Conservation (phyloP, 2,113 vertebrate genomes). For the Rhodinocichla rosea region DNA sequence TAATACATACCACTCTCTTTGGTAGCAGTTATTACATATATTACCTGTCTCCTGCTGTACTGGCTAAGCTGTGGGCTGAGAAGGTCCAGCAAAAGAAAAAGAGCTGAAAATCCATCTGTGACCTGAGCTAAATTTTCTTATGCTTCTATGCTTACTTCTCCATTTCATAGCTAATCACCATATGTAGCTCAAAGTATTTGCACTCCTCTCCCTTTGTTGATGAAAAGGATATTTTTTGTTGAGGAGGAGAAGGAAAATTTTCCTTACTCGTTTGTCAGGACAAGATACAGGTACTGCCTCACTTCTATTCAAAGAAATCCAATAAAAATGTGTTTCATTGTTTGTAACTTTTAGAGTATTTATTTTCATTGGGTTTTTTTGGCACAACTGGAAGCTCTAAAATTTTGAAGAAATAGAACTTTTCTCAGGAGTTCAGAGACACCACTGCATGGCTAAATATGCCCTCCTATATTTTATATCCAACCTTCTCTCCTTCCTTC, state of each 20-base stretch:
- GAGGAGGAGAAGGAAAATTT: not conserved
- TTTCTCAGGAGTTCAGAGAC: not conserved
- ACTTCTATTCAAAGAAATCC: not conserved
- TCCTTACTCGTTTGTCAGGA: not conserved
- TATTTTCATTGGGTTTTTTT: not conserved
- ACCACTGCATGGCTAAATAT: not conserved
- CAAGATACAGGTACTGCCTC: not conserved
- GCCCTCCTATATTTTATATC: not conserved
- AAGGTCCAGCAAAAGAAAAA: not conserved
- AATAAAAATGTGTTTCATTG: not conserved
- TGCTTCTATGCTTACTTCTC: not conserved
- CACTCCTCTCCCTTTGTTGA: not conserved
- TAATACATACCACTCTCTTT: not conserved
- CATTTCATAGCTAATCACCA: not conserved
- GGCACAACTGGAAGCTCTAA: not conserved
- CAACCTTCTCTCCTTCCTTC: fast-evolving
- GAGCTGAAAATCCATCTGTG: not conserved
- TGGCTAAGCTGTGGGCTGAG: not conserved
- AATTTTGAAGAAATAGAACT: not conserved
- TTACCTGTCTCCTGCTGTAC: not conserved
- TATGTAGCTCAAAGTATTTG: not conserved
- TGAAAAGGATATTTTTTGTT: not conserved
- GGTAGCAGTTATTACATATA: not conserved
- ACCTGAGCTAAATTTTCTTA: not conserved
- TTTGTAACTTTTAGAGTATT: not conserved